Evolutionary conservation across 92 coral and sea anemone genomes (phyloP), one percentile per base, ranked within the genome.

Genomic region (Siderastrea siderea): DNA sequence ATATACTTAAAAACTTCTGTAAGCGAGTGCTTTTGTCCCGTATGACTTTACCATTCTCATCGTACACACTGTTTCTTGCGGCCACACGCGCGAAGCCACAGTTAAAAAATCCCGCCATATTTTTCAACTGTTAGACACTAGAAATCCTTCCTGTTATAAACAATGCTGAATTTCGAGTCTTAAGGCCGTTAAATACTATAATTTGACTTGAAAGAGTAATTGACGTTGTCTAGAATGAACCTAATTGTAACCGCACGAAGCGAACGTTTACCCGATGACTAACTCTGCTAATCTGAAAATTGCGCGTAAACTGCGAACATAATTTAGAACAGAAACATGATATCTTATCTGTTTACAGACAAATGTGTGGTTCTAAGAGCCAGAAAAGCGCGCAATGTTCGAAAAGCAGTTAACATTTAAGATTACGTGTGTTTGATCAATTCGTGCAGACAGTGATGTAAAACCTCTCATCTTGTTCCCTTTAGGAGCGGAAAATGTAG

Each of bases 11-110:
- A 16, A 73, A 73, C 78, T 53, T 73, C 62, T 73, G 78, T 5
- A 73, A 47, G 15, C 61, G 78, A 73, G 60, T 50, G 13, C 3
- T 10, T 48, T 85, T 85, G 62, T 85, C 82, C 67, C 70, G 19
- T 51, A 59, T 38, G 19, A 80, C 19, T 43, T 75, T 64, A 0
- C 88, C 88, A 75, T 85, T 75, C 57, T 54, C 65, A 44, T 75
- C 69, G 45, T 85, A 64, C 52, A 85, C 78, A 58, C 89, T 75
- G 67, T 63, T 49, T 63, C 69, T 85, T 61, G 71, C 89, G 38
- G 89, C 83, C 3, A 86, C 89, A 15, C 78, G 89, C 64, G 84
- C 77, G 66, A 77, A 86, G 16, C 84, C 77, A 45, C 89, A 86
- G 77, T 86, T 54, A 15, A 86, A 86, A 86, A 86, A 77, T 53